Base-by-base conservation (phyloP, 2,888 invertebrate genomes). In the Rhimphoctona megacephalus region DNA sequence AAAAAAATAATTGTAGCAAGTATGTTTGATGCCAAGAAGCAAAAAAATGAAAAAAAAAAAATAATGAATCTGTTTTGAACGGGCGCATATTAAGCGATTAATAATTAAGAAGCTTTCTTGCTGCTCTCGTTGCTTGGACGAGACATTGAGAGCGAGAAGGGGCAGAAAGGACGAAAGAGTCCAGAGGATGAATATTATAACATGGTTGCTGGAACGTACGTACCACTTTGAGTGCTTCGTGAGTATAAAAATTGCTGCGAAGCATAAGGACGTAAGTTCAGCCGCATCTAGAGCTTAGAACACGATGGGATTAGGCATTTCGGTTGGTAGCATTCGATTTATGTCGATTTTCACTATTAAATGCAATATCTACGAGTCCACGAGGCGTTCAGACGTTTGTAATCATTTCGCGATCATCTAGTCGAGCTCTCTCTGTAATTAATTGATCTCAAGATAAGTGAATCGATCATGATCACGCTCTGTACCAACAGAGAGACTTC, bases 381-480 rank as follows among this genome's bases (percentile, higher is more conserved):
- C 76, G 72, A 49, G 61, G 49, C 69, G 70, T 49, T 54, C 25
- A 73, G 61, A 25, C 54, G 39, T 52, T 76, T 72, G 81, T 57
- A 72, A 81, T 85, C 77, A 85, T 85, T 77, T 77, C 66, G 76
- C 72, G 66, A 81, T 54, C 81, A 22, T 69, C 73, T 46, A 46
- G 54, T 49, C 85, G 54, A 77, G 57, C 76, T 84, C 81, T 77
- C 72, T 79, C 49, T 83, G 81, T 83, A 85, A 86, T 87, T 89
- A 87, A 89, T 87, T 85, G 85, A 81, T 82, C 69, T 81, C 69
- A 66, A 79, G 82, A 85, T 88, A 88, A 90, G 88, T 88, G 88
- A 88, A 89, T 87, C 86, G 86, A 61, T 83, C 73, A 86, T 76
- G 77, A 81, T 76, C 72, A 64, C 61, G 81, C 70, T 66, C 69